Evolutionary conservation across 2,888 invertebrate genomes (phyloP), one percentile per base, ranked within the genome.

Genomic region (Dicyrtoma fusca): DNA sequence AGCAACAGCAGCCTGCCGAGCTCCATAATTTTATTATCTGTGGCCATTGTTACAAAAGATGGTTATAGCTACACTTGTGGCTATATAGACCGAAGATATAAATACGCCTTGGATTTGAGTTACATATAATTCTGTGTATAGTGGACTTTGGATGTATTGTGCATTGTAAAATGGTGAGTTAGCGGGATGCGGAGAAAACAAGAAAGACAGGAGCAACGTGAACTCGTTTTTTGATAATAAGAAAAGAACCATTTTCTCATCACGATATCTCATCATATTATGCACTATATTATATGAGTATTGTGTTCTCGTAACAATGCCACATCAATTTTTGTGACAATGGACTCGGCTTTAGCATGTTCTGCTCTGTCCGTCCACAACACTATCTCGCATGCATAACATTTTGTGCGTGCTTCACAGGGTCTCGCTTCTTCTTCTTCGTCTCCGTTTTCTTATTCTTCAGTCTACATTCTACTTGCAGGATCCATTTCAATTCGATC

Each of bases 251-350:
- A 66, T 71, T 70, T 74, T 62, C 69, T 74, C 70, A 74, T 74
- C 74, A 74, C 74, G 74, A 74, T 74, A 71, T 74, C 65, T 70
- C 70, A 55, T 51, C 47, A 34, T 57, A 59, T 72, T 66, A 26
- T 51, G 62, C 55, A 71, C 53, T 42, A 63, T 51, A 63, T 62
- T 62, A 34, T 34, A 34, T 34, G 63, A 51, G 42, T 44, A 51
- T 61, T 70, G 66, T 61, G 62, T 59, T 59, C 23, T 57, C 51
- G 47, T 73, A 74, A 74, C 74, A 74, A 74, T 74, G 64, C 74
- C 72, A 74, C 74, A 74, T 74, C 74, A 74, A 74, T 74, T 74
- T 72, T 42, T 59, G 72, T 74, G 74, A 74, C 74, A 74, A 74
- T 74, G 61, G 72, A 21, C 49, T 53, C 69, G 45, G 49, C 34